A percentile compares a stretch with the other conserved stretches of the same genome.
phyloP scores from a whole-genome alignment of 2,888 invertebrate species.

The Eupithecia abbreviata region DNA sequence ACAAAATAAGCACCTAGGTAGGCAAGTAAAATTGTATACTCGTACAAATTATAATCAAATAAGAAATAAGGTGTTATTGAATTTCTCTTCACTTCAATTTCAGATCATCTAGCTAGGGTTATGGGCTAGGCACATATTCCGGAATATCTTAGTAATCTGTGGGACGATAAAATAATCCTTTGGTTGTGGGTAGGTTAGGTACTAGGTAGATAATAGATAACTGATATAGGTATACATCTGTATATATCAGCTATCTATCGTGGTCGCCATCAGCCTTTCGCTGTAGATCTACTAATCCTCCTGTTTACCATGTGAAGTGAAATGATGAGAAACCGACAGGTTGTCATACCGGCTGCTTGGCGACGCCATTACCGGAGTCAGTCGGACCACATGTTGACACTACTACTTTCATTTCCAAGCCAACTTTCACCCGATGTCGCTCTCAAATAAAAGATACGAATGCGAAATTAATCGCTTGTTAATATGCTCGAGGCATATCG shows the following conservation, averaged over 20 bases:
- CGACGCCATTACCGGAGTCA: conserved; percentile 44
- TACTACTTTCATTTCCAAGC: conserved; percentile 81
- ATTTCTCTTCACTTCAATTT: no score
- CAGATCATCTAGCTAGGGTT: no score
- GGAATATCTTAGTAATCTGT: no score
- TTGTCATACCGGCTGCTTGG: conserved; percentile 53
- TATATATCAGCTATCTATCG: not conserved
- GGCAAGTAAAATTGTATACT: no score
- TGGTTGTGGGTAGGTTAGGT: no score
- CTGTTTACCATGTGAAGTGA: conserved; percentile 46
- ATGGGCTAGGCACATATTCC: no score
- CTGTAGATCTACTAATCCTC: not conserved
- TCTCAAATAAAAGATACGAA: conserved; percentile 75
- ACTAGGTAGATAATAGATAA: no score
- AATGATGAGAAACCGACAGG: conserved; percentile 74
- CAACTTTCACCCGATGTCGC: conserved; percentile 77
- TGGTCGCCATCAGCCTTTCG: not conserved
- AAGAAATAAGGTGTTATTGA: no score
- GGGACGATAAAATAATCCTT: no score
- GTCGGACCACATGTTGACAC: conserved; percentile 70
- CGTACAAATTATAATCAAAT: no score
- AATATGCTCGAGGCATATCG: conserved; percentile 29
- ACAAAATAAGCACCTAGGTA: no score
- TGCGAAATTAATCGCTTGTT: conserved; percentile 60
- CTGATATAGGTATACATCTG: no score